A percentile compares a stretch with the other conserved stretches of the same genome.
Conservation (phyloP, 1,140 invertebrate species). For the Scaptomyza graminum region DNA sequence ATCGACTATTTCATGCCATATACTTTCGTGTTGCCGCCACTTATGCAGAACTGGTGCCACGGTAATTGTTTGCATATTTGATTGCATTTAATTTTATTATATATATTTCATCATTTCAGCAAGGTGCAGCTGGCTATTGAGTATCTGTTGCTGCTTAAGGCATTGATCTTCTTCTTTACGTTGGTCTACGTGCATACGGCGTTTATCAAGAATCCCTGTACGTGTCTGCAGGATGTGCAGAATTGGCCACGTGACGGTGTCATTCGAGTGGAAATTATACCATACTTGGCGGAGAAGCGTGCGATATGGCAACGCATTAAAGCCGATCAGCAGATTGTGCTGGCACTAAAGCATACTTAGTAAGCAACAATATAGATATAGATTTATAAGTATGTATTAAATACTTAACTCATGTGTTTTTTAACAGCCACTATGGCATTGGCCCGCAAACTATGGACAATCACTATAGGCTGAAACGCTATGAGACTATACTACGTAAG, state of each 20-base stretch:
- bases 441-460: conserved; percentile 74
- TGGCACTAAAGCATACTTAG: conserved; percentile 71
- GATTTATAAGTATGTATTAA: not conserved
- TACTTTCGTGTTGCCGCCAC: conserved; percentile 95
- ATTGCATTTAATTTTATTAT: conserved; percentile 13
- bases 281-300: conserved; percentile 91
- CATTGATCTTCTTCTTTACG: conserved; percentile 94
- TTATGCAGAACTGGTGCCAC: conserved; percentile 94
- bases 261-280: conserved; percentile 97
- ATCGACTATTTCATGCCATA: conserved; percentile 97
- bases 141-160: conserved; percentile 95
- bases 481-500: conserved; percentile 57
- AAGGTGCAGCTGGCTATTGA: conserved; percentile 94
- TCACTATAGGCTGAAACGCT: conserved; percentile 58
- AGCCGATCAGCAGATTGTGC: conserved; percentile 56
- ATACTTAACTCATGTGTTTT: not conserved
- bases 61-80: conserved; percentile 40
- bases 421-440: conserved; percentile 62
- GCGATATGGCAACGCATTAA: conserved; percentile 88
- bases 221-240: conserved; percentile 95
- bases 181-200: conserved; percentile 97
- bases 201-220: conserved; percentile 96
- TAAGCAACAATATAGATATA: conserved; percentile 14
- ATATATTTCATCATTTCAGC: conserved; percentile 74
- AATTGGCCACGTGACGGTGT: conserved; percentile 98